Evolutionary conservation across 23 tunicate genomes (phyloP), one percentile per base, ranked within the genome.

Genomic region (Ascidia mentula): DNA sequence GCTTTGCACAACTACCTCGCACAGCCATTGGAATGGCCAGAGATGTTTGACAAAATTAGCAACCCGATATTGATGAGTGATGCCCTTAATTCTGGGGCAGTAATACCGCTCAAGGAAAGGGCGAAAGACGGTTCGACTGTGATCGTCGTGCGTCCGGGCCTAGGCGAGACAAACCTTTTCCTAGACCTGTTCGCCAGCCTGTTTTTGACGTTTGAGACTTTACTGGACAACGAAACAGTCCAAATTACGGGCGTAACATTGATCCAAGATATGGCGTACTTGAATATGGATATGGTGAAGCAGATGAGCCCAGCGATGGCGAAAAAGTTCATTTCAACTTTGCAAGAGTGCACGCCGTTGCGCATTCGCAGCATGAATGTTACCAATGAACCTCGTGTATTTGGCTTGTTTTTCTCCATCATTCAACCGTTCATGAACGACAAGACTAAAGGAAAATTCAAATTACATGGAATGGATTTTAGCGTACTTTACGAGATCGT

Each of bases 201-300:
- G 33, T 31, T 86, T 37, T 31, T 83, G 31, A 46, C 75, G 13
- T 32, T 82, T 0, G 92, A 87, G 40, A 61, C 74, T 22, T 38
- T 92, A 26, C 70, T 87, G 28, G 92, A 92, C 60, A 60, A 92
- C 18, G 98, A 93, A 59, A 69, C 46, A 1, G 40, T 72, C 24
- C 93, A 93, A 72, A 78, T 93, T 12, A 59, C 88, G 71, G 98
- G 98, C 34, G 79, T 93, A 34, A 93, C 98, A 6, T 84, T 93
- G 0, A 84, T 93, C 6, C 85, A 76, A 37, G 98, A 93, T 53
- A 53, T 78, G 31, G 87, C 87, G 32, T 84, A 84, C 71, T 78
- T 84, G 37, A 84, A 79, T 70, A 84, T 88, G 89, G 87, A 88
- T 45, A 80, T 88, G 69, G 81, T 88, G 39, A 88, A 90, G 75